phyloP scores from a whole-genome alignment of 2,888 invertebrate genomes.

The Himalopsyche anomala region DNA sequence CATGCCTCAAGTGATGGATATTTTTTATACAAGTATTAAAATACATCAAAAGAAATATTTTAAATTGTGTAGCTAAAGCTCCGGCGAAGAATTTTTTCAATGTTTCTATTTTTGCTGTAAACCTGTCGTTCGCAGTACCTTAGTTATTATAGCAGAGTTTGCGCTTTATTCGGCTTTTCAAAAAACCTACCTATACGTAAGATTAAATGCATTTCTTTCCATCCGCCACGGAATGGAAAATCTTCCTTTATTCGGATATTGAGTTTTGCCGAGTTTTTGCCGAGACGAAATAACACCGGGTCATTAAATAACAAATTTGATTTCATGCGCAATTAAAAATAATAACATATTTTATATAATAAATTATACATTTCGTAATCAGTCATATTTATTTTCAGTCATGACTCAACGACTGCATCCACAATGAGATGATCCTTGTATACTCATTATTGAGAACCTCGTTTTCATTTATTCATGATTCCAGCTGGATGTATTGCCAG shows the following conservation, averaged over 20 bases:
- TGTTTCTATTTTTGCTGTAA: constrained; percentile 16
- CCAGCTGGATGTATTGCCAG: no score
- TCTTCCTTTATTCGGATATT: constrained; percentile 19
- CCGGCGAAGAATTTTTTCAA: background rate
- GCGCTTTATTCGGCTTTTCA: constrained; percentile 1
- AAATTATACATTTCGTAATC: background rate
- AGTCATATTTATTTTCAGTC: no score
- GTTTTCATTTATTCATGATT: no score
- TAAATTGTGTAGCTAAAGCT: constrained; percentile 18
- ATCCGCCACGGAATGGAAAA: constrained; percentile 10
- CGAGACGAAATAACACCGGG: background rate
- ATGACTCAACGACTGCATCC: no score
- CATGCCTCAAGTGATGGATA: constrained; percentile 16
- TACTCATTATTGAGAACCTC: no score
- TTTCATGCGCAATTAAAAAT: constrained; percentile 1
- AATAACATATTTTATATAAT: background rate
- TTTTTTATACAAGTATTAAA: background rate
- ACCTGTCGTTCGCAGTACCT: constrained; percentile 21
- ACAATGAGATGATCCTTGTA: no score
- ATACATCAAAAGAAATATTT: constrained; percentile 22
- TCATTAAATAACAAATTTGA: constrained; percentile 25
- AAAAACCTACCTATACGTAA: constrained; percentile 9
- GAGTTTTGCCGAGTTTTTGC: constrained; percentile 12
- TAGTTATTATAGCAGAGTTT: constrained; percentile 16
- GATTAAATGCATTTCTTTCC: constrained; percentile 30